Evolutionary conservation across 2,888 invertebrate species (phyloP).

Genomic region (Spodoptera exigua): DNA sequence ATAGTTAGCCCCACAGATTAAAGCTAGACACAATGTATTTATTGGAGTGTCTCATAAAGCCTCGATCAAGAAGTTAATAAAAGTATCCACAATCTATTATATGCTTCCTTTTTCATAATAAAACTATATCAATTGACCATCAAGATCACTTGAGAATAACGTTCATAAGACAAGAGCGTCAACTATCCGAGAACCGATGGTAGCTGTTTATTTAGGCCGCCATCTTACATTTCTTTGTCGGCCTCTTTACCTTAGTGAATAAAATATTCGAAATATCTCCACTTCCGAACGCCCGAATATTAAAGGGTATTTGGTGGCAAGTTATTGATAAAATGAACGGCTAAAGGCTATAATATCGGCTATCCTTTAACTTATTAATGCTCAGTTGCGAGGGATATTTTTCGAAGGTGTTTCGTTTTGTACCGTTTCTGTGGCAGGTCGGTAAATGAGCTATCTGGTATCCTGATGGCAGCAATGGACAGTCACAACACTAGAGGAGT

Average conservation of each 20-base stretch:
- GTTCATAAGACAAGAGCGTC: slow-evolving; percentile 23
- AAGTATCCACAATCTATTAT: no score
- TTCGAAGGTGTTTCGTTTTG: slow-evolving; percentile 32
- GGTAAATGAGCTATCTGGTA: no score
- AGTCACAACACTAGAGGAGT: no score
- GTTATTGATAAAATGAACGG: slow-evolving; percentile 72
- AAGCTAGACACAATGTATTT: no score
- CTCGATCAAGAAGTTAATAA: no score
- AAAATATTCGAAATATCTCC: slow-evolving; percentile 86
- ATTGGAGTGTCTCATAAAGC: no score
- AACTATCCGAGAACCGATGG: slow-evolving; percentile 58
- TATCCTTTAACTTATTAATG: slow-evolving; percentile 64
- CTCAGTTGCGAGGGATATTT: slow-evolving; percentile 41
- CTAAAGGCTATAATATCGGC: slow-evolving; percentile 65
- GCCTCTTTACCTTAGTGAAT: slow-evolving; percentile 84
- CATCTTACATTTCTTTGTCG: slow-evolving; percentile 86
- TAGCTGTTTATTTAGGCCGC: slow-evolving; percentile 83
- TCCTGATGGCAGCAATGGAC: no score
- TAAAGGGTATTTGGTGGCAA: slow-evolving; percentile 72
- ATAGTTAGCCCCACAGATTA: no score
- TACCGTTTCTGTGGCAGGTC: no score
- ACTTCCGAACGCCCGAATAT: slow-evolving; percentile 75
- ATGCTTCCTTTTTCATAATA: neutral
- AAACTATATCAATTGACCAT: neutral
- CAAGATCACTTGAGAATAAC: slow-evolving; percentile 6